Evolutionary conservation across 1,140 invertebrate genomes (phyloP).

Genomic region (Drosophila hydei): DNA sequence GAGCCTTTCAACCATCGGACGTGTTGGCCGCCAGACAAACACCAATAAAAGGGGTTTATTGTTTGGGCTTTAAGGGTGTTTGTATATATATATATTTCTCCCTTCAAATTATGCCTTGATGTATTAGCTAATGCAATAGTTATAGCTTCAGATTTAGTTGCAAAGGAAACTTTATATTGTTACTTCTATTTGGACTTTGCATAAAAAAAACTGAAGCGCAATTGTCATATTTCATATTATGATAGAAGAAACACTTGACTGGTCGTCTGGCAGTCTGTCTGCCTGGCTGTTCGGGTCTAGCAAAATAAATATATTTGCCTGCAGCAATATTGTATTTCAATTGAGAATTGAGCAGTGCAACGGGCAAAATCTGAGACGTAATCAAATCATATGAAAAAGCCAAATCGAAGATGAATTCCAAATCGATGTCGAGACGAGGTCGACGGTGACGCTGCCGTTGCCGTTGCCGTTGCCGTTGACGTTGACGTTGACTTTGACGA

Average conservation of each 20-base stretch:
- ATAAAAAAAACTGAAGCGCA: neutral
- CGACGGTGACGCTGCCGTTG: neutral
- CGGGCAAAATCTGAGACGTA: conserved; percentile 64
- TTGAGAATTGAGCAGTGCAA: conserved; percentile 70
- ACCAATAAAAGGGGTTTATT: conserved; percentile 20
- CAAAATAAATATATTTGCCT: conserved; percentile 44
- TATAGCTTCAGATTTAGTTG: too few relatives aligned
- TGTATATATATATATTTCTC: too few relatives aligned
- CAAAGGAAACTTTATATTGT: too few relatives aligned
- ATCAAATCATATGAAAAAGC: conserved; percentile 75
- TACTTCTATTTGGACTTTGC: neutral
- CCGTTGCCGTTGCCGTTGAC: conserved; percentile 4
- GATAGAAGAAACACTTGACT: conserved; percentile 34
- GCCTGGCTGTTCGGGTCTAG: conserved; percentile 1
- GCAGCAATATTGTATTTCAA: conserved; percentile 71
- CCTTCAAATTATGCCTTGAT: too few relatives aligned
- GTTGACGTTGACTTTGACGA: conserved; percentile 17
- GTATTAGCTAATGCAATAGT: too few relatives aligned
- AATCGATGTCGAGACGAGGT: conserved; percentile 23
- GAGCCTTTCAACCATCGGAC: conserved; percentile 30
- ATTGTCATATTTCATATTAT: conserved; percentile 44
- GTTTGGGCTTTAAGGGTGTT: too few relatives aligned
- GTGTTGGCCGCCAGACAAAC: conserved; percentile 59
- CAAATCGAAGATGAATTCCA: conserved; percentile 47
- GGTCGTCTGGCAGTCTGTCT: neutral